Percentiles rank a stretch among this genome's conserved stretches.
Conservation (phyloP, 2,888 invertebrate genomes). For the Nomada hirtipes region DNA sequence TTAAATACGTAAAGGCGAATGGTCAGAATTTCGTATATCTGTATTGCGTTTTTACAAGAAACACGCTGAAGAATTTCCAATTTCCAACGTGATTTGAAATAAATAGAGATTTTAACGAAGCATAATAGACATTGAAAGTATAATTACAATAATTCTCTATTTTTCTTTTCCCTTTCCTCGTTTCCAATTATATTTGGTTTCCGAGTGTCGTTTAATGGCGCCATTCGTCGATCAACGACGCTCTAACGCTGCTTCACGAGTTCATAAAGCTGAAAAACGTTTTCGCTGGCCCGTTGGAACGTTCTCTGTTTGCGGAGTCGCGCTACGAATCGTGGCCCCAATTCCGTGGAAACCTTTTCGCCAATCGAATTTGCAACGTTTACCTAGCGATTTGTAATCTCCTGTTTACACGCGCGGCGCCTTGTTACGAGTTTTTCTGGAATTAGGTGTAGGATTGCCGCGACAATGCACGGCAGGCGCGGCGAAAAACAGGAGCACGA, state of each 20-base stretch:
- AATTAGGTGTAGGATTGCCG: slow-evolving; percentile 23
- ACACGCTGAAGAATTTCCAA: too few relatives aligned
- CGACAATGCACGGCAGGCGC: slow-evolving; percentile 3
- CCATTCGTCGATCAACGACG: slow-evolving; percentile 2
- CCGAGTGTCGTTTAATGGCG: not conserved
- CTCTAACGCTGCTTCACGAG: slow-evolving; percentile 6
- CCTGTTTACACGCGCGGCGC: slow-evolving; percentile 41
- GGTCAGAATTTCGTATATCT: too few relatives aligned
- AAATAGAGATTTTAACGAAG: too few relatives aligned
- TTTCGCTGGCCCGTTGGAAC: slow-evolving; percentile 18
- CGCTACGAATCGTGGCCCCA: slow-evolving; percentile 39
- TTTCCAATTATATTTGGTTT: not conserved
- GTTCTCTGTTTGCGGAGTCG: slow-evolving; percentile 46
- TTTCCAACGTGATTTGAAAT: too few relatives aligned
- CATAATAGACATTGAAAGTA: too few relatives aligned
- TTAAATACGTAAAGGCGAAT: too few relatives aligned
- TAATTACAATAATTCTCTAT: too few relatives aligned
- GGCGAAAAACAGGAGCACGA: not conserved
- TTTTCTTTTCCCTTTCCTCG: too few relatives aligned
- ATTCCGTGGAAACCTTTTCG: slow-evolving; percentile 42
- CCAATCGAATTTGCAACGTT: slow-evolving; percentile 54
- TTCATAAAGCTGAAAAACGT: slow-evolving; percentile 34
- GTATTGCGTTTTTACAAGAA: too few relatives aligned
- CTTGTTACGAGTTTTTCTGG: slow-evolving; percentile 39
- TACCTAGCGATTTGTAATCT: slow-evolving; percentile 54